Base-by-base conservation (phyloP, 1,140 invertebrate species). In the Sinella curviseta region DNA sequence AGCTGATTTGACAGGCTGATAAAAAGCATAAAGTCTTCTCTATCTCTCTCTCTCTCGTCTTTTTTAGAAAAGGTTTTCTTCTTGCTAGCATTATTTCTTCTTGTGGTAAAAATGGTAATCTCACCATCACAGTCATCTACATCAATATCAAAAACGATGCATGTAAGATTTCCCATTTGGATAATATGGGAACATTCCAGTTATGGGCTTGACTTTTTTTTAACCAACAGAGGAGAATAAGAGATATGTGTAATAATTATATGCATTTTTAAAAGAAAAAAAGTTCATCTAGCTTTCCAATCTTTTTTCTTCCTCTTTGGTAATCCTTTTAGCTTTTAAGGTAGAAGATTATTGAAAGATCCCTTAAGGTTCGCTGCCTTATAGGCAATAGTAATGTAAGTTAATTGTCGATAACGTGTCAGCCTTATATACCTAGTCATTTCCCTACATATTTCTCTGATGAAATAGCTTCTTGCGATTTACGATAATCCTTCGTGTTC, bases 1-100 rank as follows among this genome's bases (percentile, higher is more conserved):
- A 65, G 57, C 57, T 65, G 57, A 65, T 65, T 65, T 65, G 57
- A 65, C 57, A 65, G 57, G 14, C 57, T 65, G 57, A 65, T 65
- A 65, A 65, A 65, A 65, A 65, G 57, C 57, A 65, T 65, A 65
- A 65, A 65, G 57, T 65, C 57, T 65, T 65, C 24, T 26, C 24
- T 65, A 17, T 65, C 26, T 26, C 4, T 65, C 26, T 65, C 4
- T 17, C 4, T 26, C 26, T 65, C 57, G 24, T 48, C 20, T 48
- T 20, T 48, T 48, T 48, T 20, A 20, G 8, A 12, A 48, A 48
- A 20, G 8, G 39, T 48, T 48, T 48, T 48, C 39, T 8, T 48
- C 20, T 48, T 20, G 39, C 39, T 48, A 20, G 39, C 8, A 12
- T 48, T 48, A 8, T 65, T 65, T 26, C 26, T n/a, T 65, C 57